Base-by-base conservation (phyloP, 2,113 vertebrate species). In the Pachycephala philippinensis region DNA sequence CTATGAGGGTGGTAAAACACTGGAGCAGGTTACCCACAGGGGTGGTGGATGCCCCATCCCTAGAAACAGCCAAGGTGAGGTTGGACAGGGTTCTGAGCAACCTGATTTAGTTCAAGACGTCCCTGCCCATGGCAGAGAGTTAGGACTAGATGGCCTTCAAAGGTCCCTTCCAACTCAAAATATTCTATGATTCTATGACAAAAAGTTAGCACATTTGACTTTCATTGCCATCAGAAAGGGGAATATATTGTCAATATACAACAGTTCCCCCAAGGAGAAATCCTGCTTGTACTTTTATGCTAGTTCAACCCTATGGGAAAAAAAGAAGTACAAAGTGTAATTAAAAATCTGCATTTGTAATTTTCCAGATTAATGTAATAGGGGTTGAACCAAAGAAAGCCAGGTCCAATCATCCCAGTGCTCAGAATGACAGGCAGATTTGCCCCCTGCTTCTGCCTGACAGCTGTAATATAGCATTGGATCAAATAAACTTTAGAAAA, bases 281-380 rank as follows among this genome's bases (percentile, higher is more conserved):
- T 64, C 14, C 64, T 54, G 42, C 31, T 86, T 63, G 13, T 40
- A 42, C 77, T 66, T 39, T 92, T 60, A 37, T 37, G 28, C 6
- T 68, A 71, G 35, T 64, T 66, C 26, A 74, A 17, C 10, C 7
- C 14, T 21, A 28, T 0, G 0, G 14, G 1, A 37, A 24, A 40
- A 59, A 40, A 59, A 33, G 20, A 30, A 4, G 23, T 22, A 52
- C 12, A 30, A 75, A 15, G 24, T 15, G 40, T 27, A 37, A 57
- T 14, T 33, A 49, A 64, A 84, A 83, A 21, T 35, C n/a, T 75
- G 26, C 26, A 7, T 39, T 60, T 59, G 5, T 54, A 6, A 6
- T 65, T 69, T 61, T 80, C 59, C 30, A 75, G 22, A 35, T 57
- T 74, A 74, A 84, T 6, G 4, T 27, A 53, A 45, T 10, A 78